Evolutionary conservation across 1,140 invertebrate genomes (phyloP).

Genomic region (Magallana ariakensis): DNA sequence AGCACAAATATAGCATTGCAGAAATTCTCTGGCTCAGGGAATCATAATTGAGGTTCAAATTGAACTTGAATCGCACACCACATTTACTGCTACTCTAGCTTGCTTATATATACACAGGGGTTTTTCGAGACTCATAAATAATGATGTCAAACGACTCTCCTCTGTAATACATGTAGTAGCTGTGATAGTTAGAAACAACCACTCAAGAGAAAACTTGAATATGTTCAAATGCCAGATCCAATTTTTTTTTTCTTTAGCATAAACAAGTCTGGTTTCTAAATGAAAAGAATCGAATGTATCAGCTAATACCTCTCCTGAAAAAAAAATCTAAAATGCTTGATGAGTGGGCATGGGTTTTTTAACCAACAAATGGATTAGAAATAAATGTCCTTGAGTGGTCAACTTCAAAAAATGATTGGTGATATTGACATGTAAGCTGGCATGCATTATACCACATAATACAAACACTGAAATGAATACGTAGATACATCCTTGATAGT

Average conservation of each 20-base stretch:
- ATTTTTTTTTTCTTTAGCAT: neutral
- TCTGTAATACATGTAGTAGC: neutral
- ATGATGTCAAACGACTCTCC: slow-evolving; percentile 2
- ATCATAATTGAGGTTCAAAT: neutral
- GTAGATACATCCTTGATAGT: neutral
- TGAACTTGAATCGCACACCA: neutral
- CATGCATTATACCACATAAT: too few species aligned
- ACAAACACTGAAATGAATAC: too few species aligned
- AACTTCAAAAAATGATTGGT: neutral
- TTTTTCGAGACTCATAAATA: neutral
- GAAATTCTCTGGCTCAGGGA: too few species aligned
- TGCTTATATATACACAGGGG: too few species aligned
- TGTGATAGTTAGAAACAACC: neutral
- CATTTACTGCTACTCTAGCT: neutral
- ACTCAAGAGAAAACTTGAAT: neutral
- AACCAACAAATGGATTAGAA: neutral
- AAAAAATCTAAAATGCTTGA: neutral
- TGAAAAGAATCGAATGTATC: neutral
- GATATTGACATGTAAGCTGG: neutral
- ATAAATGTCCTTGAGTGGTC: slow-evolving; percentile 10
- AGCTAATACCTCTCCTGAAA: too few species aligned
- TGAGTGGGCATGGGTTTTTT: too few species aligned
- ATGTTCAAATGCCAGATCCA: neutral
- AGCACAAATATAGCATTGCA: too few species aligned
- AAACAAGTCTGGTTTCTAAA: slow-evolving; percentile 11